phyloP scores from a whole-genome alignment of 2,888 invertebrate species.

The Pseudeuparius sepicola region DNA sequence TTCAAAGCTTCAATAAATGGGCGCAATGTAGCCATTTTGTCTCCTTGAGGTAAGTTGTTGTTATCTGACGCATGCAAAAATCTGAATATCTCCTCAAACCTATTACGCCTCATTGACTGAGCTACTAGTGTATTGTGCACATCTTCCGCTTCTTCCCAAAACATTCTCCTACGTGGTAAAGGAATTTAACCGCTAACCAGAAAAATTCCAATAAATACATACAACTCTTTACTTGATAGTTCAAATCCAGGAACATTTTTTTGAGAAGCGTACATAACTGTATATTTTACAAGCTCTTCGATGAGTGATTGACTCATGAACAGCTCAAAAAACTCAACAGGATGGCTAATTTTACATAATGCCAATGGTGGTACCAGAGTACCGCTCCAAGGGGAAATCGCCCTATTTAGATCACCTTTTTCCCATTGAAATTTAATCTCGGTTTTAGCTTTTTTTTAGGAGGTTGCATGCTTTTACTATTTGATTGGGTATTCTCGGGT shows the following conservation, averaged over 20 bases:
- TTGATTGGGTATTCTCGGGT: too few relatives aligned
- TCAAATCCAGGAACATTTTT: constrained; percentile 7
- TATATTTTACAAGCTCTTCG: constrained; percentile 3
- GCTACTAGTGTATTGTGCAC: constrained; percentile 4
- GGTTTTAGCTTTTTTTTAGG: constrained; percentile 5
- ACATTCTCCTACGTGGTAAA: constrained; percentile 5
- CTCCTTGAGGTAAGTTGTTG: constrained; percentile 13
- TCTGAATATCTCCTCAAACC: too few relatives aligned
- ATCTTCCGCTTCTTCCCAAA: constrained; percentile 6
- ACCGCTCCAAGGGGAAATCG: constrained; percentile 4
- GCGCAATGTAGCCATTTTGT: constrained; percentile 8
- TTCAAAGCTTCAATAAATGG: constrained; percentile 9
- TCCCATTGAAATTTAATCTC: not conserved
- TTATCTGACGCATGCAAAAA: constrained; percentile 16
- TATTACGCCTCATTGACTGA: constrained; percentile 8
- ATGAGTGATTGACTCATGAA: constrained; percentile 4
- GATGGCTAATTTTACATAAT: constrained; percentile 5
- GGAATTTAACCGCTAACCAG: constrained; percentile 6
- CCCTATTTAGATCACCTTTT: constrained; percentile 1
- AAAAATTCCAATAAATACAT: constrained; percentile 8
- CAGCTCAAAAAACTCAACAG: constrained; percentile 6
- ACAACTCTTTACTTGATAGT: constrained; percentile 3
- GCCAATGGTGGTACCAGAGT: constrained; percentile 7
- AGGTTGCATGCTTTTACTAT: constrained; percentile 1
- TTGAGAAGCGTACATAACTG: constrained; percentile 1